phyloP scores from a whole-genome alignment of 2,888 invertebrate species.

The Eupithecia inturbata region DNA sequence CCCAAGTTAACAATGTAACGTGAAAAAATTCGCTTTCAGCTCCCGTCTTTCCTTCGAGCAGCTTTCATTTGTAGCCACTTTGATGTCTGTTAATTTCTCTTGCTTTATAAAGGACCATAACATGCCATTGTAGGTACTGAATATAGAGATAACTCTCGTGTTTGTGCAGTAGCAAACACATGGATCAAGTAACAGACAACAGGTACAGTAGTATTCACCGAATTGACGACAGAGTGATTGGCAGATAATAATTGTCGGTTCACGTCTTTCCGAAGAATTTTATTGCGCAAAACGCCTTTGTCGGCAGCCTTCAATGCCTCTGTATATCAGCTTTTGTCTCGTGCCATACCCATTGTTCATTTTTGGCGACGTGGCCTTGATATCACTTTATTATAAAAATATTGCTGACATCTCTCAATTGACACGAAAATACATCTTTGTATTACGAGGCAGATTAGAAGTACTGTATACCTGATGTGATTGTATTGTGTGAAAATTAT shows the following conservation, averaged over 20 bases:
- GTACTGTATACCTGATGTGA: not conserved
- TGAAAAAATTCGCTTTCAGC: slow-evolving; percentile 72
- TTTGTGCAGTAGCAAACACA: slow-evolving; percentile 6
- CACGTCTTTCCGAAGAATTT: slow-evolving; percentile 81
- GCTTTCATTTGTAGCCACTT: slow-evolving; percentile 33
- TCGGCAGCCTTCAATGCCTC: slow-evolving; percentile 76
- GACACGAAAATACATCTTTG: slow-evolving; percentile 14
- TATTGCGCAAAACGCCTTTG: slow-evolving; percentile 83
- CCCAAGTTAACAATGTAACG: slow-evolving; percentile 78
- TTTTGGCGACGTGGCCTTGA: slow-evolving; percentile 74
- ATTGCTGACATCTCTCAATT: slow-evolving; percentile 30
- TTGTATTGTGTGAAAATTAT: not conserved
- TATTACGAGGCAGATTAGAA: not conserved
- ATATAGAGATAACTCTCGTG: not conserved
- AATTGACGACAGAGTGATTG: slow-evolving; percentile 75
- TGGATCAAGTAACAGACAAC: slow-evolving; percentile 38
- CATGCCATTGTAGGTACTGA: not conserved
- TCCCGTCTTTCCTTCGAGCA: slow-evolving; percentile 40
- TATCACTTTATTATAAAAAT: slow-evolving; percentile 68
- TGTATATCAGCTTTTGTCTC: slow-evolving; percentile 77
- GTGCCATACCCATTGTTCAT: slow-evolving; percentile 80
- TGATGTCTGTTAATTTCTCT: slow-evolving; percentile 28
- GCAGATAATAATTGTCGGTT: slow-evolving; percentile 81
- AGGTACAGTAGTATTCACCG: slow-evolving; percentile 64
- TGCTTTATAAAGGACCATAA: not conserved